Evolutionary conservation across 2,888 invertebrate species (phyloP).

Genomic region (Drosophila affinis): DNA sequence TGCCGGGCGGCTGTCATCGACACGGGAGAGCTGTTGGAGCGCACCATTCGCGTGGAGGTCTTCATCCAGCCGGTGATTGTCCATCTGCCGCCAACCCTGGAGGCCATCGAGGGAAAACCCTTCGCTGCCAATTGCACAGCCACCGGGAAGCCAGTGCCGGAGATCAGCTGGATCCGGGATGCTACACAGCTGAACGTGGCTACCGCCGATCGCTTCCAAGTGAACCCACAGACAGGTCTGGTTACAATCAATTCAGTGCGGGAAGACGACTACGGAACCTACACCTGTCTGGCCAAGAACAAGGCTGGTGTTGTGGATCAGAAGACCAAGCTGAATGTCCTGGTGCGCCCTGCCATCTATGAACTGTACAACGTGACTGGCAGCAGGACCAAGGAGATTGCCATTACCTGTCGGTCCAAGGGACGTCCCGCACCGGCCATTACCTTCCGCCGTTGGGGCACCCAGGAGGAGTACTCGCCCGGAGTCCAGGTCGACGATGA

Average conservation of each 20-base stretch:
- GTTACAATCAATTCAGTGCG: conserved; percentile 90
- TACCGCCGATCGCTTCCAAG: conserved; percentile 86
- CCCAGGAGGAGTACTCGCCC: conserved; percentile 86
- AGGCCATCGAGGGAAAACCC: conserved; percentile 92
- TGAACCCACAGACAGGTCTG: conserved; percentile 89
- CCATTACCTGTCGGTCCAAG: conserved; percentile 90
- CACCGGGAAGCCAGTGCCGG: conserved; percentile 92
- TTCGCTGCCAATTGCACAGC: conserved; percentile 91
- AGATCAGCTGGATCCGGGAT: conserved; percentile 92
- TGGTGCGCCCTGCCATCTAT: conserved; percentile 92
- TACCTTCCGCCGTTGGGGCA: conserved; percentile 91
- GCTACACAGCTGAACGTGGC: conserved; percentile 89
- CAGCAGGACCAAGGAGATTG: conserved; percentile 86
- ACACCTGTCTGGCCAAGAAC: conserved; percentile 92
- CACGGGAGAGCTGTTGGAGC: conserved; percentile 91
- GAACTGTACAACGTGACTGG: conserved; percentile 90
- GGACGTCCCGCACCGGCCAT: conserved; percentile 92
- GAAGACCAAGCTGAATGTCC: conserved; percentile 88
- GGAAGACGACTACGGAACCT: conserved; percentile 91
- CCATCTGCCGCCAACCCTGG: conserved; percentile 86
- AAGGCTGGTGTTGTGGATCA: conserved; percentile 89
- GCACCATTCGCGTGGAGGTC: conserved; percentile 92
- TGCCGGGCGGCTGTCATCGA: conserved; percentile 93
- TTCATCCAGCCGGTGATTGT: conserved; percentile 90
- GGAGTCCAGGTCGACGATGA: conserved; percentile 88